These are phyloP conservation scores for Campoplex capitator DNA, from an alignment of 2,888 invertebrate species.

Conservation along the genomic window DNA sequence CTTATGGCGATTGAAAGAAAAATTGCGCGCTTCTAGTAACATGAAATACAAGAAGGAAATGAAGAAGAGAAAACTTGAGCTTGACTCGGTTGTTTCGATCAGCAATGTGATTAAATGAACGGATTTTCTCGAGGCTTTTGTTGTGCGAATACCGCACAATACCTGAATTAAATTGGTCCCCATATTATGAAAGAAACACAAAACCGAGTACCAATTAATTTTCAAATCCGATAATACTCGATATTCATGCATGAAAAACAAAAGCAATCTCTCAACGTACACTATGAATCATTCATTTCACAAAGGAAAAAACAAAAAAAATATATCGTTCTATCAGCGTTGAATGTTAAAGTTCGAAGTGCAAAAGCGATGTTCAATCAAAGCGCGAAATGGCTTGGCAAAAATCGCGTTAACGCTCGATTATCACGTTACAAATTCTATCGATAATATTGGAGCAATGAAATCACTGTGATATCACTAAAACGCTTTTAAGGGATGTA, in stretches of 20 bases:
- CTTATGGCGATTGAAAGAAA: conserved; percentile 34
- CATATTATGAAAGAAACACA: conserved; percentile 33
- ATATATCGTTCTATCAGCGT: not conserved
- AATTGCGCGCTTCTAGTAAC: conserved; percentile 40
- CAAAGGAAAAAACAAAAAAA: not conserved
- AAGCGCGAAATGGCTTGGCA: conserved; percentile 46
- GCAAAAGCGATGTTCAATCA: conserved; percentile 15
- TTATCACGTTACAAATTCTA: conserved; percentile 77
- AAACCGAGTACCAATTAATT: conserved; percentile 52
- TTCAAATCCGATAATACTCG: conserved; percentile 10
- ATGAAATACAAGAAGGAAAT: not conserved
- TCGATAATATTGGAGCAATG: conserved; percentile 84
- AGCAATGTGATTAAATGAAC: conserved; percentile 43
- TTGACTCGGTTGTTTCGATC: conserved; percentile 36
- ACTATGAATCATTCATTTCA: not conserved
- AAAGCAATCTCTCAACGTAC: not conserved
- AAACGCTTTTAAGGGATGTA: conserved; percentile 83
- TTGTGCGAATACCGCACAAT: conserved; percentile 5
- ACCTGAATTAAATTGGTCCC: conserved; percentile 28
- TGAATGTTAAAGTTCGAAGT: conserved; percentile 7
- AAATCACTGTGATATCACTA: conserved; percentile 84
- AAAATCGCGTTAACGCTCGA: conserved; percentile 46
- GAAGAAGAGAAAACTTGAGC: not conserved
- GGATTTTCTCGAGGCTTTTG: conserved; percentile 21
- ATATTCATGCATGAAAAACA: conserved; percentile 10